Percentiles rank a stretch among this genome's conserved stretches.
These are phyloP conservation scores for Dendrolimus pini DNA, from an alignment of 2,888 invertebrate species.

Conservation along the genomic window DNA sequence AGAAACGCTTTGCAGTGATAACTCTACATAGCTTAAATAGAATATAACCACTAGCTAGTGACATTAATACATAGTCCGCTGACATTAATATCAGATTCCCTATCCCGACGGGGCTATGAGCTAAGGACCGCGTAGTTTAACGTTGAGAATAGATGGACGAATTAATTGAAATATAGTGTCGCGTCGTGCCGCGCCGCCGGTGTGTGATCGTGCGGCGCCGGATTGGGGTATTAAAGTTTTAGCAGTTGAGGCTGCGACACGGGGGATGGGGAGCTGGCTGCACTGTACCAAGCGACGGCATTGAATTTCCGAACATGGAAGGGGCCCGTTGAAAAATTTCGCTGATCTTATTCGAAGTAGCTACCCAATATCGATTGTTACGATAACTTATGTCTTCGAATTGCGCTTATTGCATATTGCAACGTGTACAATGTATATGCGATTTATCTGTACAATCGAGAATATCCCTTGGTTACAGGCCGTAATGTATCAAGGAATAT, in stretches of 20 bases:
- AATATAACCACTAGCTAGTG: too few relatives aligned
- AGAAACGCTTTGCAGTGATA: too few relatives aligned
- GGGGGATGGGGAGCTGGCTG: slow-evolving; percentile 24
- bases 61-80: not conserved
- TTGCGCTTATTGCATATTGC: not conserved
- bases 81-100: not conserved
- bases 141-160: slow-evolving; percentile 61
- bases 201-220: slow-evolving; percentile 60
- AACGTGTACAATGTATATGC: not conserved
- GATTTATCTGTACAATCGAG: too few relatives aligned
- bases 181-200: slow-evolving; percentile 40
- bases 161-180: slow-evolving; percentile 73
- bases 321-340: slow-evolving; percentile 71
- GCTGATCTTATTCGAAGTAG: slow-evolving; percentile 49
- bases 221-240: slow-evolving; percentile 70
- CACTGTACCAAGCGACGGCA: slow-evolving; percentile 41
- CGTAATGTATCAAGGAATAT: too few relatives aligned
- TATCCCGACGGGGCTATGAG: slow-evolving; percentile 41
- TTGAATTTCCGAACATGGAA: slow-evolving; percentile 62
- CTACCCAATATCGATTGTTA: slow-evolving; percentile 16
- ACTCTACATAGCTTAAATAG: too few relatives aligned
- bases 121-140: slow-evolving; percentile 53
- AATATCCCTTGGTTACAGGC: too few relatives aligned
- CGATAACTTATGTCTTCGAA: not conserved
- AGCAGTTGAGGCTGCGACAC: slow-evolving; percentile 36